A percentile compares a stretch with the other conserved stretches of the same genome.
Conservation (phyloP, 92 coral and sea anemone species). For the Zoanthus gigantus region DNA sequence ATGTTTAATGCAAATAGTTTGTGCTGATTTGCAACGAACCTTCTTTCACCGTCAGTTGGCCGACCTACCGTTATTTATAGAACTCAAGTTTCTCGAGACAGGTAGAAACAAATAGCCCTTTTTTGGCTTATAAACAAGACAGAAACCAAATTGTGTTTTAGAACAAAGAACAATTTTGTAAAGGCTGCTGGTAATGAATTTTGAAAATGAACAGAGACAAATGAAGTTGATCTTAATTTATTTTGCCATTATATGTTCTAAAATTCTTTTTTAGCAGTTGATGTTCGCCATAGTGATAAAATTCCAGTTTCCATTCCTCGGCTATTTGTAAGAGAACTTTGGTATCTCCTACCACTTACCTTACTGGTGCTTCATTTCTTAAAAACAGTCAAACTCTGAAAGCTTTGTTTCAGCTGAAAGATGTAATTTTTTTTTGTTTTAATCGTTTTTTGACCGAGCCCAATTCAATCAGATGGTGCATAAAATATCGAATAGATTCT, state of each 20-base stretch:
- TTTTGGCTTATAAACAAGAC: neutral
- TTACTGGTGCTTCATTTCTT: neutral
- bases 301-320: neutral
- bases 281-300: neutral
- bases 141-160: neutral
- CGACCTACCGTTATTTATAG: too few species aligned
- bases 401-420: neutral
- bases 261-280: neutral
- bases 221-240: neutral
- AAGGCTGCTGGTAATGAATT: neutral
- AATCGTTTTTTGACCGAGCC: too few species aligned
- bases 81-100: too few species aligned
- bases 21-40: too few species aligned
- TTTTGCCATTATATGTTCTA: neutral
- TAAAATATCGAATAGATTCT: too few species aligned
- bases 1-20: too few species aligned
- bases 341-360: slow-evolving; percentile 7
- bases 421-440: too few species aligned
- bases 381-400: too few species aligned
- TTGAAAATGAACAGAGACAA: slow-evolving; percentile 5
- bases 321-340: neutral
- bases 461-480: too few species aligned
- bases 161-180: neutral
- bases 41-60: too few species aligned
- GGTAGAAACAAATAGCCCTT: too few species aligned